Conservation (phyloP, 2,888 invertebrate species). For the Dioctria linearis region DNA sequence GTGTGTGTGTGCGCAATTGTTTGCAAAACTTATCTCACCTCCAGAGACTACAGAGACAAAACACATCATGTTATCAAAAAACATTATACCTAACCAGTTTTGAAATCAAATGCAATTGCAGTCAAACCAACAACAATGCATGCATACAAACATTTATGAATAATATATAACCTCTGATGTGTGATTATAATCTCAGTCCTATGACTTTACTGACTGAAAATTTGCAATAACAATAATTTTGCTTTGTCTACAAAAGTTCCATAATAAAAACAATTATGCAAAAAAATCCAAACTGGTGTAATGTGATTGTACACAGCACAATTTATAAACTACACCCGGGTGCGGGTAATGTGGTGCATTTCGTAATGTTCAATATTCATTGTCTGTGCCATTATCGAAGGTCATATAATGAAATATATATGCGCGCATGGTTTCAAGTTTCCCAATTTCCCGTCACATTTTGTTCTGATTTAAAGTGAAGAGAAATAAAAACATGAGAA, state of each 20-base stretch:
- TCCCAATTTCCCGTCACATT: constrained; percentile 47
- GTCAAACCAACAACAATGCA: too few relatives aligned
- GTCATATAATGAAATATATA: constrained; percentile 34
- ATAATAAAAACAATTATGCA: constrained; percentile 47
- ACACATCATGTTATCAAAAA: too few relatives aligned
- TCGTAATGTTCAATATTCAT: constrained; percentile 22
- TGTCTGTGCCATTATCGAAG: constrained; percentile 40
- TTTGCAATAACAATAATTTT: constrained; percentile 25
- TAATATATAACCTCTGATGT: too few relatives aligned
- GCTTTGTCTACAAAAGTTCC: constrained; percentile 49
- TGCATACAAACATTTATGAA: too few relatives aligned
- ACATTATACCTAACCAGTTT: too few relatives aligned
- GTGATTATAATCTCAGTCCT: too few relatives aligned
- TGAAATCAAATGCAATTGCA: too few relatives aligned
- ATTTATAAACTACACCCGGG: not conserved
- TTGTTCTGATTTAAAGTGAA: not conserved
- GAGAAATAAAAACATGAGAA: not conserved
- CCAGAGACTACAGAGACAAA: too few relatives aligned
- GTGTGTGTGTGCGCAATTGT: too few relatives aligned
- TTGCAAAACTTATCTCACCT: too few relatives aligned
- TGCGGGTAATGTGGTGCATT: constrained; percentile 21
- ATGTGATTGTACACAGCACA: not conserved
- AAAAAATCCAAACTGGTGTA: not conserved
- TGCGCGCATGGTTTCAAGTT: constrained; percentile 23
- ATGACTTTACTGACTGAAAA: too few relatives aligned